Percentiles rank a stretch among this genome's conserved stretches.
These are phyloP conservation scores for Acomys russatus DNA, from an alignment of 2,797 vertebrate genomes.

Conservation along the genomic window DNA sequence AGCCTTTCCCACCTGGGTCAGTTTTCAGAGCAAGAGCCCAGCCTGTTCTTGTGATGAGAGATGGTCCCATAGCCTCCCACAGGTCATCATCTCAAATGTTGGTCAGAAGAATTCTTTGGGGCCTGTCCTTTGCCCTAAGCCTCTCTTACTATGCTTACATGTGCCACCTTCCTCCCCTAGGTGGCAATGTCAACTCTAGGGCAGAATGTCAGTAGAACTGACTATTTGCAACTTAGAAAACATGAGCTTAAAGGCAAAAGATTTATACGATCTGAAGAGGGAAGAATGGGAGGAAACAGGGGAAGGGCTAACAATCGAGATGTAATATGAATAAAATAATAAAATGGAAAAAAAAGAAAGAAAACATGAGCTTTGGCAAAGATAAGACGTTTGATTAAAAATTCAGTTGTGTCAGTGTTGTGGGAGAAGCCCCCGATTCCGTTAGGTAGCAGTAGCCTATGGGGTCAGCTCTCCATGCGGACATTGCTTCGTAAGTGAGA, in stretches of 20 bases:
- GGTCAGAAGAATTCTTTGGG: background rate
- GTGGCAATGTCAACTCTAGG: background rate
- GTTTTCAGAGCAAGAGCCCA: background rate
- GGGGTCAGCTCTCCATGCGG: background rate
- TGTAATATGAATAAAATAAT: too few relatives aligned
- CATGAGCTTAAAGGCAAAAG: too few relatives aligned
- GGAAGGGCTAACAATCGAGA: too few relatives aligned
- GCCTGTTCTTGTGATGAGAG: background rate
- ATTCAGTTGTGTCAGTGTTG: background rate
- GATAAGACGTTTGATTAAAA: background rate
- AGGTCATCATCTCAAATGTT: background rate
- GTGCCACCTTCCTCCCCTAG: background rate
- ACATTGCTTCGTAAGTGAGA: background rate
- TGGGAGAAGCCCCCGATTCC: background rate
- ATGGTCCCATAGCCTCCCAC: background rate
- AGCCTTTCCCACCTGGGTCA: background rate
- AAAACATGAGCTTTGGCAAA: background rate
- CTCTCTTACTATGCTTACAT: background rate
- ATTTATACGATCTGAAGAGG: too few relatives aligned
- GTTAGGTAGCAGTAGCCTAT: accelerated
- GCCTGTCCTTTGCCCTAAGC: background rate
- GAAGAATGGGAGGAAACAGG: too few relatives aligned
- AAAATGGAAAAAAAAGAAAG: too few relatives aligned
- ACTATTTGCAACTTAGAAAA: background rate
- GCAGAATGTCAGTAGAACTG: background rate